Conservation (phyloP, 2,888 invertebrate species). For the Chrysina gloriosa region DNA sequence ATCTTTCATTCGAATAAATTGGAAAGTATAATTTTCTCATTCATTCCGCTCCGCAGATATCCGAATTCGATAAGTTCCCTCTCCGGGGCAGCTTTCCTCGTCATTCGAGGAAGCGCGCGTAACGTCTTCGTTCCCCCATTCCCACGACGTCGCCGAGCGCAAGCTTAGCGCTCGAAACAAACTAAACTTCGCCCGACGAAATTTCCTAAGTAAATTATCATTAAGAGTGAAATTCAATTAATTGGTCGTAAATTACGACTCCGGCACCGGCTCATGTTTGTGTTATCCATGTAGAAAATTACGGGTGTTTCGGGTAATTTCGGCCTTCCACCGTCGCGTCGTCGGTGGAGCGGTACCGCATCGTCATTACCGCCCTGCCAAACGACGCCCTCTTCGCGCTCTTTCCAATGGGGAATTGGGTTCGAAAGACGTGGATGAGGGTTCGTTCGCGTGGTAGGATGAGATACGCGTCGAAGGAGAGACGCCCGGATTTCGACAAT, state of each 20-base stretch:
- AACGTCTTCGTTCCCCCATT: background rate
- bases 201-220: conserved; percentile 40
- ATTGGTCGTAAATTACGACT: conserved; percentile 40
- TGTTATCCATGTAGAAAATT: conserved; percentile 22
- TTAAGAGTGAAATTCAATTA: conserved; percentile 41
- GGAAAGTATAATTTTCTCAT: conserved; percentile 42
- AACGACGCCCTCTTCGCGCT: background rate
- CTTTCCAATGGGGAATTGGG: background rate
- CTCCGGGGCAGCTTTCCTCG: background rate
- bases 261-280: conserved; percentile 24
- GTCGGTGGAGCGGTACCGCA: background rate
- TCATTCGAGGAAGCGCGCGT: background rate
- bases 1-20: conserved; percentile 41
- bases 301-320: conserved; percentile 31
- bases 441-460: no score
- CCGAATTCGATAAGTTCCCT: conserved; percentile 37
- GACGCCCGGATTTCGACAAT: background rate
- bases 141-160: background rate
- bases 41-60: conserved; percentile 35
- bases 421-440: no score
- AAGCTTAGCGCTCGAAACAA: background rate
- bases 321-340: background rate
- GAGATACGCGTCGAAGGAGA: background rate
- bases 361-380: background rate
- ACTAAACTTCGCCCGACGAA: conserved; percentile 21